Conservation (phyloP, 1,140 invertebrate species). For the Sitophilus oryzae region DNA sequence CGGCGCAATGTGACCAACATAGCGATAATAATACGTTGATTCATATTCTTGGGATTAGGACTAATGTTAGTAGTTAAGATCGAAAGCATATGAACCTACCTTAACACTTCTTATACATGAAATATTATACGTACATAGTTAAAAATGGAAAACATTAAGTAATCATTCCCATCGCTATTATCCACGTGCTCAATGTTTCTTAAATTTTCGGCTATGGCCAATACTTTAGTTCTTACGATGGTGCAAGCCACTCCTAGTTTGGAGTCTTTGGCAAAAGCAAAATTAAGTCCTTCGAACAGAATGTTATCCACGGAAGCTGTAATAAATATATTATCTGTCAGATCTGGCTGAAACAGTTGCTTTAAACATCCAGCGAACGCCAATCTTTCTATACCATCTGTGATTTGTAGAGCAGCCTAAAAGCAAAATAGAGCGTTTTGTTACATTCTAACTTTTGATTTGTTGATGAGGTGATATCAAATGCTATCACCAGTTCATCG, state of each 20-base stretch:
- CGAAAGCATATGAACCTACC: too few species aligned
- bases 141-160: conserved; percentile 47
- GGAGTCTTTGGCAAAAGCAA: conserved; percentile 8
- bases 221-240: conserved; percentile 13
- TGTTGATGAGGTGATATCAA: too few species aligned
- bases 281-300: conserved; percentile 27
- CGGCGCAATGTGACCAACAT: too few species aligned
- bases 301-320: conserved; percentile 15
- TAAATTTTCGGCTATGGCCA: conserved; percentile 10
- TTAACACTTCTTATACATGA: not conserved
- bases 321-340: conserved; percentile 20
- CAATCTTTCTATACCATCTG: conserved; percentile 14
- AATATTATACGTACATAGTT: conserved; percentile 46
- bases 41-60: too few species aligned
- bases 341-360: conserved; percentile 7
- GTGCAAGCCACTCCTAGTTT: conserved; percentile 18
- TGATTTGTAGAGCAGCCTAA: conserved; percentile 19
- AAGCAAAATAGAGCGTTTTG: conserved; percentile 3
- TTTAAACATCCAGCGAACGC: conserved; percentile 22
- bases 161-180: conserved; percentile 1
- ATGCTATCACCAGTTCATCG: too few species aligned
- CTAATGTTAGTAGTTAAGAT: too few species aligned
- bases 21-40: too few species aligned
- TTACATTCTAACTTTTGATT: not conserved
- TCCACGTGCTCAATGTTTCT: conserved; percentile 19